Base-by-base conservation (phyloP, 2,888 invertebrate genomes). In the Deilephila elpenor region DNA sequence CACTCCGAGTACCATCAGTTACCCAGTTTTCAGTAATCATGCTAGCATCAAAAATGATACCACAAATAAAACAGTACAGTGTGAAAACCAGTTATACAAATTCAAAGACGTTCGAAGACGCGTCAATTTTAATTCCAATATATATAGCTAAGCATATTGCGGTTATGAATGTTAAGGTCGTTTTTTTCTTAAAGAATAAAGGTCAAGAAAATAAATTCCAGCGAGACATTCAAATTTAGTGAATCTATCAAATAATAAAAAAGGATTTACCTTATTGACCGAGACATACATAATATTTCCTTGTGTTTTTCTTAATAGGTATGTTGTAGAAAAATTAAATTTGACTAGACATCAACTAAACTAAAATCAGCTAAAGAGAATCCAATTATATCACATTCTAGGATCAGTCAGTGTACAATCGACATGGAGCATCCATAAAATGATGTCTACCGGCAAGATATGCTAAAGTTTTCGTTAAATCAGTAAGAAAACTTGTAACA, bases 141-240 rank as follows among this genome's bases (percentile, higher is more conserved):
- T 67, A 67, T n/a, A 25, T 67, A 25, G 51, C 44, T 37, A 64
- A 64, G 64, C 44, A n/a, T 17, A n/a, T 51, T 37, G n/a, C 37
- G 44, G 60, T 20, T 67, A 25, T 67, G 67, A 67, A 67, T 67
- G 67, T 67, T 67, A 17, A 67, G 67, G 67, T 67, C 67, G 20
- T 67, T 51, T 67, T 67, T 67, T 56, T 56, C 56, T 17, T 51
- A 51, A 67, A 67, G 25, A 51, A 25, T 67, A 67, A 67, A 67
- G 51, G 67, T 67, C 67, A 67, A 25, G 20, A 44, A 14, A n/a
- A 51, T 51, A 37, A 64, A 64, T 20, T 20, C 20, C 64, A 64
- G 5, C 3, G 37, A 5, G n/a, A 67, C 25, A 67, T 51, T 44
- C 25, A 14, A 67, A 51, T 67, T 67, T 25, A 67, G 6, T 51